Evolutionary conservation across 1,140 invertebrate species (phyloP), one percentile per base, ranked within the genome.

Genomic region (Dysdera silvatica): DNA sequence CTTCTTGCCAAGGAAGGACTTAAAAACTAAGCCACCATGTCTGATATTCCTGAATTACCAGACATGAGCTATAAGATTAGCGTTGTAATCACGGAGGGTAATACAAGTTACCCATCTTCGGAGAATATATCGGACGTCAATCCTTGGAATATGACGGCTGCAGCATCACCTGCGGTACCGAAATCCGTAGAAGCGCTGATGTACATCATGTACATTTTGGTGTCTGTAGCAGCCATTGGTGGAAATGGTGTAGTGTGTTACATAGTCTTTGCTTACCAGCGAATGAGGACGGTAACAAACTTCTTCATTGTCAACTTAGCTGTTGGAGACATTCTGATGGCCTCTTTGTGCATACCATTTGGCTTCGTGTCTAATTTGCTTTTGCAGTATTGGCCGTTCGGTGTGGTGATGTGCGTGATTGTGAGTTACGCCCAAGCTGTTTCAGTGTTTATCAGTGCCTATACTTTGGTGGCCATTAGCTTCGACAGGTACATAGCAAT

Each of bases 401-500:
- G 89, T 3, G 73, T 73, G 5, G 75, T 83, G 8, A 81, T 92
- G 68, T 93, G 89, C 71, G 82, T 85, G 32, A 76, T 85, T 16
- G 87, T 91, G 53, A 86, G 84, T 74, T 91, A 86, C 71, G 83
- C 84, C 0, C 77, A 77, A 67, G 73, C 64, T 3, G 67, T 69
- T 7, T 69, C 67, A 1, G 67, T 69, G 24, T 83, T 84, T 1
- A 75, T 92, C 1, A 88, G 85, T 71, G 87, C 89, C 2, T 91
- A 91, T 72, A 91, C 89, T 0, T 70, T 92, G 67, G 83, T 92
- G 4, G 88, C 87, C 6, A 89, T 93, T 71, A 89, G 87, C 59
- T 82, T 89, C 43, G 89, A 93, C 74, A 81, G 89, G 5, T 92
- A 89, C 70, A 83, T 89, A 70, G 89, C 88, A n/a, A 93, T 95